Conservation (phyloP, 1,140 invertebrate genomes). For the Aphidius gifuensis region DNA sequence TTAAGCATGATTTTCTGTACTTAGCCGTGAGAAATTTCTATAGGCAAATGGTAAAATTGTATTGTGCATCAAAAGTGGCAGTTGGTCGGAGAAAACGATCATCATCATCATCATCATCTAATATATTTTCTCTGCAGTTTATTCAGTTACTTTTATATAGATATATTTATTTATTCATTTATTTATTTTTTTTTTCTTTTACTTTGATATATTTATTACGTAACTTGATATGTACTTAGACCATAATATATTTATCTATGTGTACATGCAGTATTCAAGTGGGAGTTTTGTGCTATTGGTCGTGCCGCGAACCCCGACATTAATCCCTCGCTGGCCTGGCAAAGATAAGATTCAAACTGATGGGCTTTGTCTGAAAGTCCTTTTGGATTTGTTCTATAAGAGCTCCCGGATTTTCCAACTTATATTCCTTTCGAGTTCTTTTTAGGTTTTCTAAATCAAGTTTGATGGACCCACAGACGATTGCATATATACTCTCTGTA, state of each 20-base stretch:
- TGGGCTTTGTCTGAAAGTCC: slow-evolving; percentile 24
- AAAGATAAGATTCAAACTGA: slow-evolving; percentile 26
- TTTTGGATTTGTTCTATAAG: slow-evolving; percentile 23
- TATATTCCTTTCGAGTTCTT: slow-evolving; percentile 8
- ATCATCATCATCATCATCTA: too few species aligned
- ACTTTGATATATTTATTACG: too few species aligned
- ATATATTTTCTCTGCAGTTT: too few species aligned
- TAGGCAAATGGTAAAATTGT: too few species aligned
- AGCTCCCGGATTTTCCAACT: slow-evolving; percentile 10
- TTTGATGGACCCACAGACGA: neutral
- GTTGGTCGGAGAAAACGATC: too few species aligned
- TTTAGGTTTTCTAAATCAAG: neutral
- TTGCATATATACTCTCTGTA: neutral
- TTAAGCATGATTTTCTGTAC: too few species aligned
- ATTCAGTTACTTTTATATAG: too few species aligned
- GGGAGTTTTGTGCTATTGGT: neutral
- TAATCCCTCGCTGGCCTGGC: slow-evolving; percentile 23
- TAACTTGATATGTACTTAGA: neutral
- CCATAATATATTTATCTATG: neutral
- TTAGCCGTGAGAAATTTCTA: too few species aligned
- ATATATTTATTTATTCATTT: too few species aligned
- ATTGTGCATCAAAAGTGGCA: too few species aligned
- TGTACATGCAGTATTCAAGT: neutral
- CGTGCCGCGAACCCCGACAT: slow-evolving; percentile 15
- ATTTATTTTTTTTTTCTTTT: too few species aligned